Conservation (phyloP, 2,113 vertebrate species). For the Poecilia latipinna region DNA sequence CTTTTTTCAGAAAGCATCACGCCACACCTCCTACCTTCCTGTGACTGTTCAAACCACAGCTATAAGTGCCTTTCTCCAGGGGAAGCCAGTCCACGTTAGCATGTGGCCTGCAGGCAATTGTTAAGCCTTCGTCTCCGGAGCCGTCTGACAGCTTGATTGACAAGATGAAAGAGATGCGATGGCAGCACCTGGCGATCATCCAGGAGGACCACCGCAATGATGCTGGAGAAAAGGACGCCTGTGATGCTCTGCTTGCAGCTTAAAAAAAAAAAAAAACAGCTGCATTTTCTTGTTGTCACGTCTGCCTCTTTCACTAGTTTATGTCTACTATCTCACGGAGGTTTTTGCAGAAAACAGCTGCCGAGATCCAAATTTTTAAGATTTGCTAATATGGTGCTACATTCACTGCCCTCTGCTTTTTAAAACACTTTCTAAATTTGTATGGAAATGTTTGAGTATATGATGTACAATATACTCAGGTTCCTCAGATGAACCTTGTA, state of each 20-base stretch:
- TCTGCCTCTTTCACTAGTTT: too few relatives aligned
- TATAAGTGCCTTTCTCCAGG: not conserved
- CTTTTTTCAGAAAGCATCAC: not conserved
- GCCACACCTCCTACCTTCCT: not conserved
- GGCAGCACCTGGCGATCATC: constrained; percentile 38
- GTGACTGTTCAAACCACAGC: constrained; percentile 6
- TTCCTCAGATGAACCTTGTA: too few relatives aligned
- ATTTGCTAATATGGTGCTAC: too few relatives aligned
- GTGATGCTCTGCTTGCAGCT: not conserved
- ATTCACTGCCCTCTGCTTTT: too few relatives aligned
- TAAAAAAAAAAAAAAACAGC: not conserved
- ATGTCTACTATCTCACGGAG: not conserved
- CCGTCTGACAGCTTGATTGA: constrained; percentile 38
- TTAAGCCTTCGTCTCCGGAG: constrained; percentile 19
- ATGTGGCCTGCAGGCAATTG: constrained; percentile 2
- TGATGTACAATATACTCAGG: too few relatives aligned
- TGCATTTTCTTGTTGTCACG: not conserved
- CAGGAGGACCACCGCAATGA: constrained; percentile 13
- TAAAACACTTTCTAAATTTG: too few relatives aligned
- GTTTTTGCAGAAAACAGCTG: not conserved
- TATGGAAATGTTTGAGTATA: too few relatives aligned
- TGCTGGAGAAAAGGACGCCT: constrained; percentile 26
- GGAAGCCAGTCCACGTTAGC: constrained; percentile 6
- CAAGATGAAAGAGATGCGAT: constrained; percentile 30
- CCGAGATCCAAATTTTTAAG: not conserved